phyloP scores from a whole-genome alignment of 2,797 vertebrate species.

The Darevskia mixta region DNA sequence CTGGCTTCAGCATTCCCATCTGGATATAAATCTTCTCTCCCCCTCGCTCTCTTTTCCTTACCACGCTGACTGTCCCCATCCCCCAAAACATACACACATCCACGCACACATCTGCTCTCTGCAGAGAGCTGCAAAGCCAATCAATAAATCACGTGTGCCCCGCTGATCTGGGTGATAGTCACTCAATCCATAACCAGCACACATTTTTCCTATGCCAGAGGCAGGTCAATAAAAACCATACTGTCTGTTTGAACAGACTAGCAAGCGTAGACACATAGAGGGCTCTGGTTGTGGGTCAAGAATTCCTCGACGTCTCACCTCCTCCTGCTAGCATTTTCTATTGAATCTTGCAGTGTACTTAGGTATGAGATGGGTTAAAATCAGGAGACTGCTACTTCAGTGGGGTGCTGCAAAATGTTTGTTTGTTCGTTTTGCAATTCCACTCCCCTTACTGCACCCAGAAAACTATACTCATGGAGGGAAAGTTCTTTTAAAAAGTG shows the following conservation, averaged over 20 bases:
- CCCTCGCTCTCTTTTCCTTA: conserved; percentile 55
- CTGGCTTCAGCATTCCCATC: conserved; percentile 73
- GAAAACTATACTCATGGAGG: background rate
- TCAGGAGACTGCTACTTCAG: conserved; percentile 17
- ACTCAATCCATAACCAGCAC: conserved; percentile 73
- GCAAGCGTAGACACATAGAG: conserved; percentile 58
- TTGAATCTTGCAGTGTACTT: conserved; percentile 41
- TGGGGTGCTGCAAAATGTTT: conserved; percentile 44
- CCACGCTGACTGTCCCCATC: conserved; percentile 40
- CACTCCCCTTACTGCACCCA: background rate
- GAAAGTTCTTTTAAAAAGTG: background rate
- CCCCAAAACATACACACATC: conserved; percentile 30
- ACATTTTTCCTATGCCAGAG: conserved; percentile 65
- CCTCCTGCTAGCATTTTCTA: conserved; percentile 54
- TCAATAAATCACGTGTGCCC: conserved; percentile 72
- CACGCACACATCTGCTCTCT: conserved; percentile 33
- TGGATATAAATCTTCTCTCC: conserved; percentile 77
- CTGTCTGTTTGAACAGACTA: conserved; percentile 66
- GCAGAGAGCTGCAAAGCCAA: conserved; percentile 67
- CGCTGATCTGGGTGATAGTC: conserved; percentile 60
- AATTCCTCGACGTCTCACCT: conserved; percentile 45
- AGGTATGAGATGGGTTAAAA: background rate
- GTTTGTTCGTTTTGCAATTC: conserved; percentile 27
- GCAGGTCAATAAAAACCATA: conserved; percentile 68
- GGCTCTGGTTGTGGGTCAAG: conserved; percentile 63